A percentile compares a stretch with the other conserved stretches of the same genome.
phyloP scores from a whole-genome alignment of 1,140 invertebrate genomes.

The Propsilocerus akamusi region DNA sequence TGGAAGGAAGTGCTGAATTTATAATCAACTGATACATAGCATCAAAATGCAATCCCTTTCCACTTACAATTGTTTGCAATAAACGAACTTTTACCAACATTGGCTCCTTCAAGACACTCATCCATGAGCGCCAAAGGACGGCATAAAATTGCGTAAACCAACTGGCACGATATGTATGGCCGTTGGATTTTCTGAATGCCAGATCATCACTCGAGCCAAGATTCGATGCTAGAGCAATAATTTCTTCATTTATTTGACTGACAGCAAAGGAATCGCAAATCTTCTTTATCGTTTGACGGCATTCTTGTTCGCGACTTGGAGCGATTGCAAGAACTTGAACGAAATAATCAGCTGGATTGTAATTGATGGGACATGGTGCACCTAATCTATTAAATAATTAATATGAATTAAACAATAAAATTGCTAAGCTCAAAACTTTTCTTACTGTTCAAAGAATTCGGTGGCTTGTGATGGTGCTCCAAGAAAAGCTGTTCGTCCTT shows the following conservation, averaged over 20 bases:
- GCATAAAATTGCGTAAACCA: conserved; percentile 79
- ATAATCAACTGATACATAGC: neutral
- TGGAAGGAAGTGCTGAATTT: conserved; percentile 24
- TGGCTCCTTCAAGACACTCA: conserved; percentile 75
- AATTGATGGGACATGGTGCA: conserved; percentile 63
- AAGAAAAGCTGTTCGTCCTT: conserved; percentile 79
- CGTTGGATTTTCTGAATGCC: neutral
- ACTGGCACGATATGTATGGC: conserved; percentile 53
- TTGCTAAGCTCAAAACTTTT: conserved; percentile 6
- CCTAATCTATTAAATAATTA: conserved; percentile 34
- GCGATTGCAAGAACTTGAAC: conserved; percentile 79
- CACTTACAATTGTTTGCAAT: conserved; percentile 71
- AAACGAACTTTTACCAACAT: conserved; percentile 73
- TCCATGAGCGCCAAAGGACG: conserved; percentile 78
- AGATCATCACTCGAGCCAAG: neutral
- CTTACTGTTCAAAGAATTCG: conserved; percentile 67
- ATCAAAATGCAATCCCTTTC: neutral
- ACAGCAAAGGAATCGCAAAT: conserved; percentile 57
- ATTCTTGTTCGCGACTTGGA: conserved; percentile 59
- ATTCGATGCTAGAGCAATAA: neutral
- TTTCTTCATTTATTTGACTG: conserved; percentile 19
- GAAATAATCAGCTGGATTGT: conserved; percentile 91
- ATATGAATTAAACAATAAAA: neutral
- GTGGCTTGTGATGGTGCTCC: conserved; percentile 62
- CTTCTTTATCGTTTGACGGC: conserved; percentile 49